Conservation (phyloP, 2,113 vertebrate species). For the Alouatta palliata region DNA sequence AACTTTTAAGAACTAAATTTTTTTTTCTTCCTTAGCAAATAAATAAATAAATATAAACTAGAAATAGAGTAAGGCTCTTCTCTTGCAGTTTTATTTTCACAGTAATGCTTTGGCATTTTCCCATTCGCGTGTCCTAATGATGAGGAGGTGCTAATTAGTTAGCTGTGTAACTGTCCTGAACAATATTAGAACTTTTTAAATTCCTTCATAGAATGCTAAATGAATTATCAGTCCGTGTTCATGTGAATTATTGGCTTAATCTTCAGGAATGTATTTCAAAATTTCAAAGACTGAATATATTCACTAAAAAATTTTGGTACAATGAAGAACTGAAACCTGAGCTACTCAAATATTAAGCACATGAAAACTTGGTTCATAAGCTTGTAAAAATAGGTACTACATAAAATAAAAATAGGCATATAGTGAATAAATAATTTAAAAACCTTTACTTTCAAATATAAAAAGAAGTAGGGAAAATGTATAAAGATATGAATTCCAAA, state of each 20-base stretch:
- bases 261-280: conserved; percentile 17
- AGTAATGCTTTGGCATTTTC: not conserved
- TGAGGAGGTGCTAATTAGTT: not conserved
- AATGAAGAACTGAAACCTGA: not conserved
- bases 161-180: not conserved
- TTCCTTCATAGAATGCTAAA: not conserved
- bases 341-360: not conserved
- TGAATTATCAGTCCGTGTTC: not conserved
- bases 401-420: not conserved
- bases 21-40: not conserved
- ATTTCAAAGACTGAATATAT: not conserved
- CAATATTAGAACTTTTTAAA: not conserved
- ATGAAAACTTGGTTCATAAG: not conserved
- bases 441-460: not conserved
- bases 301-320: not conserved
- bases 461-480: not conserved
- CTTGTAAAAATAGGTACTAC: not conserved
- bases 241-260: not conserved
- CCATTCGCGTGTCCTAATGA: not conserved
- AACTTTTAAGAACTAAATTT: not conserved
- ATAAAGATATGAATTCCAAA: not conserved
- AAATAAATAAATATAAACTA: not conserved
- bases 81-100: not conserved
- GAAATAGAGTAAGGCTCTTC: not conserved
- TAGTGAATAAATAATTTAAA: not conserved